A percentile compares a stretch with the other conserved stretches of the same genome.
Conservation (phyloP, 2,888 invertebrate genomes). For the Rhimphoctona megacephalus region DNA sequence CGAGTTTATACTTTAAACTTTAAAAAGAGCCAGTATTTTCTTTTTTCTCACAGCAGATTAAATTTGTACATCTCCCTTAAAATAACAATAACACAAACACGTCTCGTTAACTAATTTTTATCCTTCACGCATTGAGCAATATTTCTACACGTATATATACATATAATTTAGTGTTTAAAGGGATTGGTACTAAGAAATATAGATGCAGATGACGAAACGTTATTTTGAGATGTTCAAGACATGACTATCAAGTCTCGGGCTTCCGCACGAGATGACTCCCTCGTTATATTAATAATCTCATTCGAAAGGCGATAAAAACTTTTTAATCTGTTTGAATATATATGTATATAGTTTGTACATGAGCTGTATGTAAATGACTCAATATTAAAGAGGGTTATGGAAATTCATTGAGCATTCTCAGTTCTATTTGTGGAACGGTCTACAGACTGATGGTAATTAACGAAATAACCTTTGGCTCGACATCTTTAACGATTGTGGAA, state of each 20-base stretch:
- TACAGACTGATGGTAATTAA: not conserved
- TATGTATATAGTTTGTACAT: not conserved
- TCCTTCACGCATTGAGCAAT: slow-evolving; percentile 30
- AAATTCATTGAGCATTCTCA: slow-evolving; percentile 48
- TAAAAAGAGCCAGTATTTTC: not conserved
- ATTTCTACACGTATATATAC: slow-evolving; percentile 7
- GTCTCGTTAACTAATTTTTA: slow-evolving; percentile 17
- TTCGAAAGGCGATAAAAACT: slow-evolving; percentile 31
- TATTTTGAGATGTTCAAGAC: slow-evolving; percentile 36
- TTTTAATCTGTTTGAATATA: not conserved
- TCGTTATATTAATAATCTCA: slow-evolving; percentile 47
- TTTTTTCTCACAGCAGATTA: slow-evolving; percentile 34
- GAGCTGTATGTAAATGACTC: slow-evolving; percentile 36
- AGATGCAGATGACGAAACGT: slow-evolving; percentile 18
- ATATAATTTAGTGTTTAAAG: slow-evolving; percentile 1
- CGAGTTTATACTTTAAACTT: not conserved
- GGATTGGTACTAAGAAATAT: slow-evolving; percentile 5
- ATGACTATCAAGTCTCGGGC: slow-evolving; percentile 55
- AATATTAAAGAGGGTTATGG: slow-evolving; percentile 40
- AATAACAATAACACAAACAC: slow-evolving; percentile 36
- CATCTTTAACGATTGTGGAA: slow-evolving; percentile 3
- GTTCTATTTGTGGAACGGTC: slow-evolving; percentile 2
- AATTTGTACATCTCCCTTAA: slow-evolving; percentile 16
- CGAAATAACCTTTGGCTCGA: not conserved
- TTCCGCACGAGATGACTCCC: slow-evolving; percentile 56